A percentile compares a stretch with the other conserved stretches of the same genome.
Conservation (phyloP, 2,888 invertebrate genomes). For the Callinectes sapidus region DNA sequence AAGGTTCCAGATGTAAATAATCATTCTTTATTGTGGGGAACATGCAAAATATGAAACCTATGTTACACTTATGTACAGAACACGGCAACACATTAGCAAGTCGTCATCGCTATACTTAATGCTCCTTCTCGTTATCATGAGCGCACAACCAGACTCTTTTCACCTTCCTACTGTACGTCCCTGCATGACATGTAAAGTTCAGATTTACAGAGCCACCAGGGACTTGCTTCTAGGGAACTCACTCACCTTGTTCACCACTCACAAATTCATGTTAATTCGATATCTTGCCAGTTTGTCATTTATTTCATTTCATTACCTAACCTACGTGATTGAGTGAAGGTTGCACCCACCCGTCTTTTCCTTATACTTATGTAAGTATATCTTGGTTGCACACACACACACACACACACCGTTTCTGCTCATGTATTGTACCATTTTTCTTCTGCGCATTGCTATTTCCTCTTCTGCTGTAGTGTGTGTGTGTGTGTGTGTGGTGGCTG, state of each 20-base stretch:
- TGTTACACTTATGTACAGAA: conserved; percentile 33
- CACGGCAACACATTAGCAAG: neutral
- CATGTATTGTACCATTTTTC: neutral
- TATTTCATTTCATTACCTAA: neutral
- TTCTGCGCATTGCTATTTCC: neutral
- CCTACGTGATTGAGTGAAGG: neutral
- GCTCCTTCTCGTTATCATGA: neutral
- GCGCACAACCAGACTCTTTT: neutral
- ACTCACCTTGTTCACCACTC: neutral
- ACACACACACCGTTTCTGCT: neutral
- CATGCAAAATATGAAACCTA: conserved; percentile 11
- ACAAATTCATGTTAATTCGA: neutral
- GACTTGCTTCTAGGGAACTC: neutral
- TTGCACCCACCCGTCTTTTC: neutral
- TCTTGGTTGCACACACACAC: neutral
- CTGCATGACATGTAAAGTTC: neutral
- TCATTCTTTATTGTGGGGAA: conserved; percentile 7
- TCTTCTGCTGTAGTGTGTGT: neutral
- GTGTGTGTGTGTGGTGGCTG: neutral
- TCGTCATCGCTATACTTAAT: neutral
- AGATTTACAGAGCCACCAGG: neutral
- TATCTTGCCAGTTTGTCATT: neutral
- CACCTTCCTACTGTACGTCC: neutral
- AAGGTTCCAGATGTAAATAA: neutral
- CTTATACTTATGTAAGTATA: neutral